Evolutionary conservation across 2,888 invertebrate genomes (phyloP).

Genomic region (Eledone cirrhosa): DNA sequence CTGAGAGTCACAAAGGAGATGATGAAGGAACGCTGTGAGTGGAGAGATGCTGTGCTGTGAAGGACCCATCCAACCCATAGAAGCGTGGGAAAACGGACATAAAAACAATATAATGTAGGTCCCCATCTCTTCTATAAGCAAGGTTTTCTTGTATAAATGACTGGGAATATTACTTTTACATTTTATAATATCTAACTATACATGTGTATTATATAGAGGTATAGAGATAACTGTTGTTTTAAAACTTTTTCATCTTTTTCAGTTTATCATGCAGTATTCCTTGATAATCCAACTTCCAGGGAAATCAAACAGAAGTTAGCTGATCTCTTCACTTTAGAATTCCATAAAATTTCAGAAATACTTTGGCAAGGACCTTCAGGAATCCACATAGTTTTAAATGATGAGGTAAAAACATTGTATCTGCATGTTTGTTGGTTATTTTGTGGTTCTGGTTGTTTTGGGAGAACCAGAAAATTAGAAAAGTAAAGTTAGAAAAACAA

Average conservation of each 20-base stretch:
- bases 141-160: too few relatives aligned
- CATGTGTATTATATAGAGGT: constrained; percentile 4
- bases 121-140: too few relatives aligned
- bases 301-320: constrained; percentile 77
- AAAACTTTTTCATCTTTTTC: constrained; percentile 36
- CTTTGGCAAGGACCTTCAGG: constrained; percentile 85
- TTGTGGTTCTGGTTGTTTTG: background rate
- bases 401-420: constrained; percentile 73
- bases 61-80: too few relatives aligned
- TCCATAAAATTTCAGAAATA: constrained; percentile 71
- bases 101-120: too few relatives aligned
- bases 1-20: too few relatives aligned
- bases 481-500: too few relatives aligned
- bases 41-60: too few relatives aligned
- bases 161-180: too few relatives aligned
- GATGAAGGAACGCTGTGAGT: too few relatives aligned
- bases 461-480: background rate
- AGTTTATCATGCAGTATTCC: constrained; percentile 83
- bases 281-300: constrained; percentile 75
- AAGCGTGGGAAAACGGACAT: too few relatives aligned
- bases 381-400: constrained; percentile 83
- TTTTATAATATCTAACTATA: constrained; percentile 5
- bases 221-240: background rate
- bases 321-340: constrained; percentile 70
- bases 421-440: background rate